phyloP scores from a whole-genome alignment of 2,888 invertebrate species.

The Chironomus riparius region DNA sequence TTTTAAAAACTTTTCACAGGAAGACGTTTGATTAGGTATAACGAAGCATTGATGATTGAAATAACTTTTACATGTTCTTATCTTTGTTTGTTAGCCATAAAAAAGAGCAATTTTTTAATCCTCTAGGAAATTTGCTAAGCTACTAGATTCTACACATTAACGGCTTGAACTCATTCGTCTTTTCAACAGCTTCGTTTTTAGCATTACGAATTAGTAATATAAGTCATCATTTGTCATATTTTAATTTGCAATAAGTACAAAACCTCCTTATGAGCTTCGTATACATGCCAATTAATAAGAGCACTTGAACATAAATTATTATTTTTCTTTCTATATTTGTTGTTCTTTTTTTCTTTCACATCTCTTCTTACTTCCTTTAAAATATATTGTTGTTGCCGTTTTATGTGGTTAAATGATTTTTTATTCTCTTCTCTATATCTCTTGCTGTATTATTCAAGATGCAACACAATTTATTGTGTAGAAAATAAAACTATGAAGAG shows the following conservation, averaged over 20 bases:
- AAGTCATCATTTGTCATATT: conserved; percentile 26
- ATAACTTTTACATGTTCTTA: background rate
- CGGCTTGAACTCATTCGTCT: background rate
- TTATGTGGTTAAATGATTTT: no score
- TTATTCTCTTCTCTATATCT: background rate
- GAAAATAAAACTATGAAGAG: background rate
- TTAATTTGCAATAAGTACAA: conserved; percentile 18
- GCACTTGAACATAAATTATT: conserved; percentile 14
- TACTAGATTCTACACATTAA: background rate
- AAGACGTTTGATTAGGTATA: no score
- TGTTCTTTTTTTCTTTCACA: background rate
- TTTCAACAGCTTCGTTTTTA: conserved; percentile 12
- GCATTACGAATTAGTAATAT: conserved; percentile 23
- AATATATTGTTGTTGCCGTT: background rate
- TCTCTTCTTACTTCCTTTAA: background rate
- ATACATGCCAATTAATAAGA: conserved; percentile 16
- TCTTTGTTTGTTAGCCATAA: background rate
- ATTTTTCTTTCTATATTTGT: background rate
- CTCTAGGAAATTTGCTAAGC: background rate
- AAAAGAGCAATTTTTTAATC: background rate
- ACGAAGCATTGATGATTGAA: no score
- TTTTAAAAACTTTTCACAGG: no score
- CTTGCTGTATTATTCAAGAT: background rate
- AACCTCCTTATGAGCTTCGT: background rate
- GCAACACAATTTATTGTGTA: background rate